These are phyloP conservation scores for Ophion slaviceki DNA, from an alignment of 2,888 invertebrate genomes.

Conservation along the genomic window DNA sequence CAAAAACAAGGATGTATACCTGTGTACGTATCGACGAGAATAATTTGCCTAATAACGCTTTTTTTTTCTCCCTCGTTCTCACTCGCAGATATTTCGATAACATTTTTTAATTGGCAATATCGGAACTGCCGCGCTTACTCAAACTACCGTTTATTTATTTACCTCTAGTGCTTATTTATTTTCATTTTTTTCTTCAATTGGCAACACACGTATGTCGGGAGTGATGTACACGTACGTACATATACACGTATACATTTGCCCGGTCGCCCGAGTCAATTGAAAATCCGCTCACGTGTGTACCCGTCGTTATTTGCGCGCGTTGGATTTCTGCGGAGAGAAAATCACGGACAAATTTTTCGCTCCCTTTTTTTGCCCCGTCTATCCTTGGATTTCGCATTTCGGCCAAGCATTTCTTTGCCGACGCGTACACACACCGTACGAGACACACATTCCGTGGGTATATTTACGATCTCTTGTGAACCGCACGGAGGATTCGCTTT, in stretches of 20 bases:
- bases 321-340: constrained; percentile 45
- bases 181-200: constrained; percentile 19
- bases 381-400: constrained; percentile 37
- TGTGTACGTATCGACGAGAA: constrained; percentile 17
- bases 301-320: constrained; percentile 44
- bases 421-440: constrained; percentile 27
- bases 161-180: constrained; percentile 7
- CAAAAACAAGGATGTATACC: constrained; percentile 15
- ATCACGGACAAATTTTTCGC: constrained; percentile 54
- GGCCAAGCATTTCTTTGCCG: constrained; percentile 21
- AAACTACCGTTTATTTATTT: constrained; percentile 44
- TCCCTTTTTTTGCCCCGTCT: constrained; percentile 35
- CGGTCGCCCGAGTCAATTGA: constrained; percentile 37
- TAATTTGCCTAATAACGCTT: constrained; percentile 20
- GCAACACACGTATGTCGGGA: not conserved
- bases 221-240: not conserved
- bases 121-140: constrained; percentile 31
- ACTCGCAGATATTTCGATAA: not conserved
- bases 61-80: constrained; percentile 9
- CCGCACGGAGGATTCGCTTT: constrained; percentile 61
- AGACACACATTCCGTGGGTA: constrained; percentile 50
- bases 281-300: constrained; percentile 55
- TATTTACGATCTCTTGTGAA: constrained; percentile 61
- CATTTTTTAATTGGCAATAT: constrained; percentile 53
- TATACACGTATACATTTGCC: constrained; percentile 14